Conservation (phyloP, 2,888 invertebrate genomes). For the Brachypalpus laphriformis region DNA sequence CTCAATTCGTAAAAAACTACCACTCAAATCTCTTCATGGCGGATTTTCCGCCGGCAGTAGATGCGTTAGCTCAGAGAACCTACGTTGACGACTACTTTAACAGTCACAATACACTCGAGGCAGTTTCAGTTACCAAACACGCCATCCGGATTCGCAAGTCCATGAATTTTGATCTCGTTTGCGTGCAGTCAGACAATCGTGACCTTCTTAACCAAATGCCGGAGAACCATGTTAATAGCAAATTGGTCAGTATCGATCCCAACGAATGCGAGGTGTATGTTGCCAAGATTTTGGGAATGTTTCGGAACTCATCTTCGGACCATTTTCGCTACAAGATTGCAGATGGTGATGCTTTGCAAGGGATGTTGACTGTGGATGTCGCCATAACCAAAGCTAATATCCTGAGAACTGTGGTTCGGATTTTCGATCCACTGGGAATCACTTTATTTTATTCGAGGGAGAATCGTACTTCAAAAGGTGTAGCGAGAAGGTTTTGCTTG, state of each 20-base stretch:
- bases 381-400: not conserved
- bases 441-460: not conserved
- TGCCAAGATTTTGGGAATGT: not conserved
- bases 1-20: no score
- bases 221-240: not conserved
- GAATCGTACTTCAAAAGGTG: not conserved
- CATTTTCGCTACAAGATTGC: not conserved
- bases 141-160: no score
- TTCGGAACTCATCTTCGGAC: conserved; percentile 1
- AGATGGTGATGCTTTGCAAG: not conserved
- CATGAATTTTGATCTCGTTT: not conserved
- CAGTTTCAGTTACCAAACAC: no score
- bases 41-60: no score
- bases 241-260: conserved; percentile 5
- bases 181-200: conserved; percentile 8
- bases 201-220: not conserved
- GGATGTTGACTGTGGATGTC: not conserved
- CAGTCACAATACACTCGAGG: no score
- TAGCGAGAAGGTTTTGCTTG: not conserved
- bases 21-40: no score
- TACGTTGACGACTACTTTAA: no score
- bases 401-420: not conserved
- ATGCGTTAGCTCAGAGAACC: no score
- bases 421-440: conserved; percentile 14
- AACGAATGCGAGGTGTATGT: conserved; percentile 8